Conservation (phyloP, 1,140 invertebrate genomes). For the Eumeta japonica region DNA sequence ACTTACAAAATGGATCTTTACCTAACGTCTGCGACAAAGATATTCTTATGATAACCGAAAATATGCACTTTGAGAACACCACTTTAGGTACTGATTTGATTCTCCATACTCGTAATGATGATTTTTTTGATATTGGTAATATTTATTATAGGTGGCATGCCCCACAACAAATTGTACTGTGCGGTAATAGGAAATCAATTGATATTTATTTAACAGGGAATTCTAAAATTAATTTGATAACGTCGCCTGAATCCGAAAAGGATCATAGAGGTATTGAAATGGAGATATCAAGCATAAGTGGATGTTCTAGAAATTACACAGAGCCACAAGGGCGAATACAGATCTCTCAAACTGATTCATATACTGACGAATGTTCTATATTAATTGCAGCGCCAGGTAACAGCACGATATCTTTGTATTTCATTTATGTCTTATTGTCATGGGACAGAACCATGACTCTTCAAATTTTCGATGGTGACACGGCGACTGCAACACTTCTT, state of each 20-base stretch:
- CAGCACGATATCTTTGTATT: conserved; percentile 62
- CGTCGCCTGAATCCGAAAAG: conserved; percentile 18
- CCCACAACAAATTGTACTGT: conserved; percentile 23
- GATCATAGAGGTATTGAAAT: conserved; percentile 32
- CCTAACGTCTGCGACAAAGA: conserved; percentile 28
- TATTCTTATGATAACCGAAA: conserved; percentile 24
- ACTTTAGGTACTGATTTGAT: conserved; percentile 28
- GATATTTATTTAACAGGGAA: conserved; percentile 29
- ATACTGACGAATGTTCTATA: conserved; percentile 52
- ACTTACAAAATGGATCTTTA: conserved; percentile 15
- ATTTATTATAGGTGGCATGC: conserved; percentile 15
- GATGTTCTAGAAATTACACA: conserved; percentile 70
- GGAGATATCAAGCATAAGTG: conserved; percentile 20
- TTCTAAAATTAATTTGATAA: conserved; percentile 26
- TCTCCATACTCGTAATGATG: conserved; percentile 12
- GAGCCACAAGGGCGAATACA: conserved; percentile 65
- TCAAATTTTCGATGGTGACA: conserved; percentile 59
- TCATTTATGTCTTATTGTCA: conserved; percentile 20
- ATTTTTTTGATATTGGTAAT: conserved; percentile 14
- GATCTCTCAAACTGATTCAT: conserved; percentile 23
- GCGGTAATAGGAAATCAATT: conserved; percentile 26
- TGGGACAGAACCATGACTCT: conserved; percentile 20
- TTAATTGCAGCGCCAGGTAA: conserved; percentile 60
- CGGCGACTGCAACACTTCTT: conserved; percentile 35
- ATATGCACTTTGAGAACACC: conserved; percentile 13